Evolutionary conservation across 2,113 vertebrate species (phyloP), one percentile per base, ranked within the genome.

Genomic region (Cryptomyrus ogoouensis): DNA sequence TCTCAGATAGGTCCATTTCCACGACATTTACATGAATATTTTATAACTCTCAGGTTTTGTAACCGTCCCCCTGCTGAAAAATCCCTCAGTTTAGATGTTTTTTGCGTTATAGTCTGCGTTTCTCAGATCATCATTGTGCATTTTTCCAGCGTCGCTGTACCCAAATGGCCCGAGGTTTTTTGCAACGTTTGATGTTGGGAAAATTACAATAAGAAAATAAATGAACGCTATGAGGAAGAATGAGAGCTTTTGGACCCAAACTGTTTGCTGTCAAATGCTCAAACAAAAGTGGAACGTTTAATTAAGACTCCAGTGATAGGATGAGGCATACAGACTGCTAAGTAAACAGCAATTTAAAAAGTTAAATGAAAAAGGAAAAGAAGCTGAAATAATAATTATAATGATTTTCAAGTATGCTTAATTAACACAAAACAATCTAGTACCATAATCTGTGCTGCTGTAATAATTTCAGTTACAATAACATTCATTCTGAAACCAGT

Each of bases 281-380:
- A 46, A 39, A 49, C 21, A 44, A 24, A 17, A 47, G 21, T 49
- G 24, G 19, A 39, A 85, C 21, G 35, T 85, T 85, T 49, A 49
- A 85, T n/a, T n/a, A 85, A 42, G 83, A 7, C 42, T 49, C 39
- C 13, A 39, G 83, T 85, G 83, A 85, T 24, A 49, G 42, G 39
- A 42, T 39, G 74, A 80, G 74, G 4, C 70, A 42, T 15, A 19
- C 74, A 80, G 74, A 7, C 15, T 12, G 35, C 39, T 80, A 17
- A 39, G 74, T 80, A 80, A 80, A 80, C 17, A 42, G 74, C 15
- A 80, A 80, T 80, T 80, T 80, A 80, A 80, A 80, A 80, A 80
- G 35, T 80, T 42, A 80, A 35, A 80, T 80, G 35, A 80, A 80
- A 80, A 80, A 42, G 35, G 35, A 42, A 35, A 80, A 42, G 74